phyloP scores from a whole-genome alignment of 2,888 invertebrate genomes.

The Galerucella nymphaeae region DNA sequence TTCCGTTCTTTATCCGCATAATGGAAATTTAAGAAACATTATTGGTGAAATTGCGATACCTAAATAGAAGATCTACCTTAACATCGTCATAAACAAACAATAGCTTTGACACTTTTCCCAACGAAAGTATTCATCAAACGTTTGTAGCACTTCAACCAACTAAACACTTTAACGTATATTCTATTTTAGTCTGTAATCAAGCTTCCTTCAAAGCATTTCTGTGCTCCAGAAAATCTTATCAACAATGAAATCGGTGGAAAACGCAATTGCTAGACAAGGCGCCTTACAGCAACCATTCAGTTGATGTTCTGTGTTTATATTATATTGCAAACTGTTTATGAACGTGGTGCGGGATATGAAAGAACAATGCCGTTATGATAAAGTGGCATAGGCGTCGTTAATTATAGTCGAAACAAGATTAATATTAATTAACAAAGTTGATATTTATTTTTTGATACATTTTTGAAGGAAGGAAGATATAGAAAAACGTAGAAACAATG shows the following conservation, averaged over 20 bases:
- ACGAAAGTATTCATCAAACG: slow-evolving; percentile 7
- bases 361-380: slow-evolving; percentile 10
- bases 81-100: not conserved
- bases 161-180: slow-evolving; percentile 10
- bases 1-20: no score
- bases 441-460: no score
- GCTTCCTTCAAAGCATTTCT: slow-evolving; percentile 9
- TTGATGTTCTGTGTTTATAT: not conserved
- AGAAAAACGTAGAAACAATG: no score
- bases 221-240: slow-evolving; percentile 14
- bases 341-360: slow-evolving; percentile 1
- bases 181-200: slow-evolving; percentile 11
- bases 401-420: not conserved
- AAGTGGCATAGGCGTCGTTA: not conserved
- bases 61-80: not conserved
- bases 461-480: no score
- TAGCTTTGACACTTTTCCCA: not conserved
- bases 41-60: not conserved
- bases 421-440: not conserved
- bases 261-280: slow-evolving; percentile 9
- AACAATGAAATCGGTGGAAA: slow-evolving; percentile 8
- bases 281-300: slow-evolving; percentile 4
- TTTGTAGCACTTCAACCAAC: slow-evolving; percentile 3
- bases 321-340: not conserved
- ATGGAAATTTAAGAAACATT: no score